Evolutionary conservation across 2,797 vertebrate species (phyloP), one percentile per base, ranked within the genome.

Genomic region (Pseudopleuronectes americanus): DNA sequence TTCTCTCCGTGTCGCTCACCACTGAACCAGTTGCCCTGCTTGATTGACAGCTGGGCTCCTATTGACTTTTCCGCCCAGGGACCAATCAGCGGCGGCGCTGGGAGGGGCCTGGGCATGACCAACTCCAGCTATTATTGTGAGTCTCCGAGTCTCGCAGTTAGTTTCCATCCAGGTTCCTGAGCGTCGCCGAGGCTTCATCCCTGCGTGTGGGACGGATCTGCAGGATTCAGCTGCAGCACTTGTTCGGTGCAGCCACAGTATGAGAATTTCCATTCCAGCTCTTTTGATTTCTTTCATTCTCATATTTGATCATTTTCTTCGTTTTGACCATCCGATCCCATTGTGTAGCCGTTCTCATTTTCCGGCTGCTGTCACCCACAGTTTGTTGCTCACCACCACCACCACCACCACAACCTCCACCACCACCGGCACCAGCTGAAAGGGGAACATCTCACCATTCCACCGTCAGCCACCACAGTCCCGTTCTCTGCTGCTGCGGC

Each of bases 251-350:
- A 83, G 74, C 80, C 84, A 62, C 78, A 85, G 81, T 84, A 92
- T 92, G 90, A 93, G 80, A 93, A 93, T 91, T 93, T 93, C 83
- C 86, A 92, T 90, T 53, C 77, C 85, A 90, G 88, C 90, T 88
- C 81, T 79, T 87, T 89, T 87, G 77, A 76, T 88, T 91, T 82
- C 77, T 81, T 75, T 88, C 81, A 87, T 90, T 83, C 72, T 80
- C 89, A 90, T 86, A 51, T 88, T 81, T 83, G 80, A 62, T 73
- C 85, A 84, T 90, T 81, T 86, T 55, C 52, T 87, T 77, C 16
- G 71, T 92, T 87, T 85, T 72, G 83, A 83, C 67, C 91, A 89
- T 74, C 75, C 83, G 84, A 78, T 71, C 75, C 87, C 88, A 80
- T 90, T 71, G 78, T 86, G 84, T 84, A 76, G 87, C 73, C 68